These are phyloP conservation scores for Oreocharis arfaki DNA, from an alignment of 2,113 vertebrate species.

Conservation along the genomic window DNA sequence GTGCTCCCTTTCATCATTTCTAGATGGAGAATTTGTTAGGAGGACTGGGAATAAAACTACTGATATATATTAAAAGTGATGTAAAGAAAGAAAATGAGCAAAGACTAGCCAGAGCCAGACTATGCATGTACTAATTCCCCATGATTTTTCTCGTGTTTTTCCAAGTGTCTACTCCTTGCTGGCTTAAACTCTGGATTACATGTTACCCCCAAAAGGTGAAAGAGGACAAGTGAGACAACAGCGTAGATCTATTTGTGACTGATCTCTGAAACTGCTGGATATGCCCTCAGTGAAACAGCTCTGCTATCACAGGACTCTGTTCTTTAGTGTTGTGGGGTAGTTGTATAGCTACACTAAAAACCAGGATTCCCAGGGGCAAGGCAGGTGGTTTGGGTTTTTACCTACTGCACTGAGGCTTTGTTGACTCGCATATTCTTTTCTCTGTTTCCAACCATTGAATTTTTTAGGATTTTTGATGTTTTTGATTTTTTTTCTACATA, in stretches of 20 bases:
- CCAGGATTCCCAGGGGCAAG: background rate
- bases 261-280: background rate
- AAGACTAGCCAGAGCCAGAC: background rate
- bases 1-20: background rate
- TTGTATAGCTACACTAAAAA: background rate
- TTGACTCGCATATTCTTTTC: background rate
- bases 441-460: background rate
- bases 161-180: background rate
- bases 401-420: background rate
- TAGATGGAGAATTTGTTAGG: background rate
- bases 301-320: background rate
- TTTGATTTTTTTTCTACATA: conserved; percentile 7
- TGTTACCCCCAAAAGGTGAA: background rate
- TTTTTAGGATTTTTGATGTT: conserved; percentile 39
- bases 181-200: background rate
- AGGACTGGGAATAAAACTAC: background rate
- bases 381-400: background rate
- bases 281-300: background rate
- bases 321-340: background rate
- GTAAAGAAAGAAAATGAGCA: background rate
- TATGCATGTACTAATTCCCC: background rate
- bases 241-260: background rate
- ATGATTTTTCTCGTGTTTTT: background rate
- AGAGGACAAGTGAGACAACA: background rate
- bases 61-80: background rate